A percentile compares a stretch with the other conserved stretches of the same genome.
phyloP scores from a whole-genome alignment of 1,140 invertebrate species.

The Phthorimaea operculella region DNA sequence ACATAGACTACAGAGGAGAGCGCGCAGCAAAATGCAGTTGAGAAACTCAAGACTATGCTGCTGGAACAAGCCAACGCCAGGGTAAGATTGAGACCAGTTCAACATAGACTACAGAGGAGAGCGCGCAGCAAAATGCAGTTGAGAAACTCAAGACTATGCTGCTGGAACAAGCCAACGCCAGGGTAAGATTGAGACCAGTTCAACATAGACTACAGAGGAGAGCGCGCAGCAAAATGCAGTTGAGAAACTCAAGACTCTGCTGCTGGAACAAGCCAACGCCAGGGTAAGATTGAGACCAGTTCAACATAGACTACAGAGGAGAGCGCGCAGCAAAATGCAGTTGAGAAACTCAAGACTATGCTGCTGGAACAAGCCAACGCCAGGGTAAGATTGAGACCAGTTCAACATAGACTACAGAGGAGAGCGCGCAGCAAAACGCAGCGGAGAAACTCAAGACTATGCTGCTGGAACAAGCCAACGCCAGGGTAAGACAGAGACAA shows the following conservation, averaged over 20 bases:
- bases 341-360: constrained; percentile 55
- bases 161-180: constrained; percentile 50
- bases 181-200: constrained; percentile 33
- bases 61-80: constrained; percentile 53
- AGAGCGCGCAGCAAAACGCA: constrained; percentile 55
- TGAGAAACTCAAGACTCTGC: constrained; percentile 55
- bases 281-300: no score
- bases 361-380: constrained; percentile 53
- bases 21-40: constrained; percentile 39
- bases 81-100: constrained; percentile 28
- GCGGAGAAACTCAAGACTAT: constrained; percentile 57
- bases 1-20: constrained; percentile 69
- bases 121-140: constrained; percentile 35
- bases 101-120: constrained; percentile 69
- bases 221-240: constrained; percentile 54
- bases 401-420: constrained; percentile 52
- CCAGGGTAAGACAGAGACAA: no score
- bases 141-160: constrained; percentile 57
- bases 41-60: constrained; percentile 54
- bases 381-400: no score
- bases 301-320: constrained; percentile 56
- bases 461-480: constrained; percentile 51
- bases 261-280: constrained; percentile 51
- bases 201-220: constrained; percentile 47
- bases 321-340: constrained; percentile 51